Base-by-base conservation (phyloP, 2,888 invertebrate species). In the Aphidoletes aphidimyza region DNA sequence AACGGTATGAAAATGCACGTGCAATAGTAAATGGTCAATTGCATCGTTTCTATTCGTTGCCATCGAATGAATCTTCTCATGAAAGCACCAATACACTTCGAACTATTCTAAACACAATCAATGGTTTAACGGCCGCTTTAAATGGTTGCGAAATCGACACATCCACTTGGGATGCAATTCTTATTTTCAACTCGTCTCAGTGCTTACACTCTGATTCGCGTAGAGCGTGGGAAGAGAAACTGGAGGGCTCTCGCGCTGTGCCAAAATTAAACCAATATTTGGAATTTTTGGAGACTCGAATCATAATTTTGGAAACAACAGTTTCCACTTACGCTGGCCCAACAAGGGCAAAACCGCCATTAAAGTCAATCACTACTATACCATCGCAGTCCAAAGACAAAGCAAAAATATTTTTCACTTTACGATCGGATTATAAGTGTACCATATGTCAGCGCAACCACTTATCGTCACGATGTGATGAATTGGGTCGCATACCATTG, bases 221-320 rank as follows among this genome's bases (percentile, higher is more conserved):
- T 17, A 9, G 36, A 17, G 3, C 6, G 34, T 78, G 78, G 78
- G 78, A 78, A 78, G 78, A 78, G 36, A 2, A 19, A 36, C 6
- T 78, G 17, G 36, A 78, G 36, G 78, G 78, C 19, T 1, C 19
- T 3, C 5, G 36, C 6, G 36, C 78, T 0, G 19, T 78, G 1
- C 78, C 78, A 36, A 78, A 34, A 78, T 3, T 78, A 1, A 17
- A 8, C 5, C 19, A 36, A 36, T 78, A 36, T 1, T 1, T 34
- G 5, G 78, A 78, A 34, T 78, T 36, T 78, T 78, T 78, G 36
- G 78, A 78, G 14, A 78, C 36, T 14, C 78, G 78, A 3, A 78
- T 78, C 9, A 78, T 36, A 8, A 17, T 78, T 1, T 78, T 78
- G 19, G 19, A 78, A 78, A 78, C 47, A 47, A 17, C 47, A 14